These are phyloP conservation scores for Oreochromis niloticus DNA, from an alignment of 2,113 vertebrate species.

Conservation along the genomic window DNA sequence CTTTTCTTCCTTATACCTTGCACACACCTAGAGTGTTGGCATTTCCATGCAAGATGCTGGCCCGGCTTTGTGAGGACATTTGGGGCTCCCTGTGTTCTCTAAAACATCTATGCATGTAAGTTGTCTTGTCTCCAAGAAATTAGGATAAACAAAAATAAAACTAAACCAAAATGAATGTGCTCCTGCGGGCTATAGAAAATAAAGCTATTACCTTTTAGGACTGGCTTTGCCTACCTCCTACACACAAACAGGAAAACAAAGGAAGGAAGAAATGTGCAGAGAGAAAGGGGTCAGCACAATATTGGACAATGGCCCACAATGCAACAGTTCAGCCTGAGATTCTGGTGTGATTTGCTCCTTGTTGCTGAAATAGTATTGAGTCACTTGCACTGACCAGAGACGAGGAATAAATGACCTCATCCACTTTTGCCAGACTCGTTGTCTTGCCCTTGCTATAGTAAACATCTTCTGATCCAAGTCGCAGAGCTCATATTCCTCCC, in stretches of 20 bases:
- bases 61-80: neutral
- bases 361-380: neutral
- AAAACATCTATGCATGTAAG: rapidly evolving
- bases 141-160: neutral
- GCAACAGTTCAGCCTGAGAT: neutral
- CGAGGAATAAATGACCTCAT: neutral
- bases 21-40: neutral
- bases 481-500: neutral
- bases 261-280: neutral
- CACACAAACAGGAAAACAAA: neutral
- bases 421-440: neutral
- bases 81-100: neutral
- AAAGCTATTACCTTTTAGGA: neutral
- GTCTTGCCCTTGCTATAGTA: neutral
- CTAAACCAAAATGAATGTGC: neutral
- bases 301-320: neutral
- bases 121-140: neutral
- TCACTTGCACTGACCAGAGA: neutral
- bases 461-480: neutral
- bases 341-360: neutral
- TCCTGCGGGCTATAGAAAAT: neutral
- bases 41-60: neutral
- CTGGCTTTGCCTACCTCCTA: neutral
- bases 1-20: neutral
- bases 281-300: neutral